These are phyloP conservation scores for Chaenogobius annularis DNA, from an alignment of 2,113 vertebrate genomes.

Conservation along the genomic window DNA sequence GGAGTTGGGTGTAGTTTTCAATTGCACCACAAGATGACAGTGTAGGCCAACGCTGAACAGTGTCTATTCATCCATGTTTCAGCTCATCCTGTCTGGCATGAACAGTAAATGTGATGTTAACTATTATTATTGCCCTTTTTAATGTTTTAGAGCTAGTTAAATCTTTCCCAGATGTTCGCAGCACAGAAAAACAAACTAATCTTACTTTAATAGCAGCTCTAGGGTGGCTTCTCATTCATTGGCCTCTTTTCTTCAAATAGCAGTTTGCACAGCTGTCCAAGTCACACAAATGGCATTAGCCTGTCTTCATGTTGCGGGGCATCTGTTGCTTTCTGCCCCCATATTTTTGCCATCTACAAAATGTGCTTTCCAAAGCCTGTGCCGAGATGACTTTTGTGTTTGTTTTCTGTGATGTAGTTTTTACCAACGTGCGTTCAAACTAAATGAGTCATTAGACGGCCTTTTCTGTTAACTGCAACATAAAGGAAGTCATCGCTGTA, in stretches of 20 bases:
- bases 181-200: conserved; percentile 8
- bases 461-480: not conserved
- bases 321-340: conserved; percentile 59
- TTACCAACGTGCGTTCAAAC: too few species aligned
- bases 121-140: not conserved
- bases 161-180: conserved; percentile 1
- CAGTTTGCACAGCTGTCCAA: conserved; percentile 60
- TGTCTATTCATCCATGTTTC: not conserved
- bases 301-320: conserved; percentile 51
- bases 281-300: conserved; percentile 48
- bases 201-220: conserved; percentile 34
- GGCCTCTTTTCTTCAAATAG: conserved; percentile 33
- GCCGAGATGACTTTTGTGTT: conserved; percentile 7
- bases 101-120: not conserved
- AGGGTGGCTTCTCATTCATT: conserved; percentile 24
- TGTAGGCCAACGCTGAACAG: conserved; percentile 34
- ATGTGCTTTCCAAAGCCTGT: conserved; percentile 28
- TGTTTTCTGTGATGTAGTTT: not conserved
- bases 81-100: not conserved
- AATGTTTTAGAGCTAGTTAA: not conserved
- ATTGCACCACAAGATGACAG: conserved; percentile 66
- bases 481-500: too few species aligned
- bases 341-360: conserved; percentile 30
- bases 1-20: not conserved
- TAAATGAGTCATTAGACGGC: not conserved